Percentiles rank a stretch among this genome's conserved stretches.
These are phyloP conservation scores for Nasonia longicornis DNA, from an alignment of 1,140 invertebrate genomes.

Conservation along the genomic window DNA sequence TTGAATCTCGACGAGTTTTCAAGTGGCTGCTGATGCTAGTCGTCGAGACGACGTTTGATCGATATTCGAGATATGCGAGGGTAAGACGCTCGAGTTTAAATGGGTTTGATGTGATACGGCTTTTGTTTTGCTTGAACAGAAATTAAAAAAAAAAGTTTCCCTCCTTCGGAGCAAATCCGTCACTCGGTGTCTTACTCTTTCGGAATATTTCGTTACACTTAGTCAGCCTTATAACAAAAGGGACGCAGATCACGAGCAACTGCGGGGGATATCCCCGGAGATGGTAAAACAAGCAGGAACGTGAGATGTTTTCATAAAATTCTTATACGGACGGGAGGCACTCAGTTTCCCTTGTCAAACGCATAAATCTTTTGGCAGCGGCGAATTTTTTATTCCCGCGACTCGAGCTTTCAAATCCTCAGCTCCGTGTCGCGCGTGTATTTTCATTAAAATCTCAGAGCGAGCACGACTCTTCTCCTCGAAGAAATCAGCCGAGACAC, in stretches of 20 bases:
- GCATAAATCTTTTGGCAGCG: conserved; percentile 41
- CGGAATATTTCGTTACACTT: conserved; percentile 33
- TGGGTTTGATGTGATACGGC: background rate
- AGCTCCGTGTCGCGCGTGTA: background rate
- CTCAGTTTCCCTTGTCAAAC: conserved; percentile 33
- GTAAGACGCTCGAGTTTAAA: background rate
- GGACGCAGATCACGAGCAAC: conserved; percentile 27
- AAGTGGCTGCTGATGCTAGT: background rate
- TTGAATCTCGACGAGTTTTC: background rate
- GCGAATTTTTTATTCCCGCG: conserved; percentile 18
- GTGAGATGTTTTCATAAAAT: conserved; percentile 47
- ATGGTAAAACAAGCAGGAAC: conserved; percentile 42
- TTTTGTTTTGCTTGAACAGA: no score
- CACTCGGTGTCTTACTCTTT: conserved; percentile 23
- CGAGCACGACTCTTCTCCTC: background rate
- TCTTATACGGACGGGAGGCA: no score
- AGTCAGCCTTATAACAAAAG: conserved; percentile 26
- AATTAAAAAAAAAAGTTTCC: no score
- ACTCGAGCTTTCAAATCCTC: background rate
- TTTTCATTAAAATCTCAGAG: conserved; percentile 19
- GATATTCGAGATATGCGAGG: background rate
- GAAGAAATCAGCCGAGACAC: background rate
- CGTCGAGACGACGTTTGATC: background rate
- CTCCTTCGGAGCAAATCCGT: conserved; percentile 28
- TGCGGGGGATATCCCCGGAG: background rate